Evolutionary conservation across 2,888 invertebrate genomes (phyloP).

Genomic region (Latrodectus hesperus): DNA sequence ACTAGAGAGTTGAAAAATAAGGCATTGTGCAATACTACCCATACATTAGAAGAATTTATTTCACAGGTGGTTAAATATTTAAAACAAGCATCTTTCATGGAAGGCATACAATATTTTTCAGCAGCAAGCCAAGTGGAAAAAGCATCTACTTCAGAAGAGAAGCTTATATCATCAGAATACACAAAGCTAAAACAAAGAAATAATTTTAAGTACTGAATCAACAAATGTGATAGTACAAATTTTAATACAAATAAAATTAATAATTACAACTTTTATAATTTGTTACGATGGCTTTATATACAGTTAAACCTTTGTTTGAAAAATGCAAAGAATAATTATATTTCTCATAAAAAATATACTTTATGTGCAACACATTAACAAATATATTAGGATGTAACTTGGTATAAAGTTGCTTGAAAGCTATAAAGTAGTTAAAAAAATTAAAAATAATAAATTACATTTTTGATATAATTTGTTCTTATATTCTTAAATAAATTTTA

Average conservation of each 20-base stretch:
- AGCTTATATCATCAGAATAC: constrained; percentile 6
- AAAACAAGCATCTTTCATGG: constrained; percentile 5
- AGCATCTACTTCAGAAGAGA: background rate
- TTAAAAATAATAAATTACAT: too few relatives aligned
- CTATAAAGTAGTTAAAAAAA: too few relatives aligned
- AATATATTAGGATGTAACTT: too few relatives aligned
- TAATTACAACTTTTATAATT: background rate
- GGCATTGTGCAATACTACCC: background rate
- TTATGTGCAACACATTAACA: too few relatives aligned
- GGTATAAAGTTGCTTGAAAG: too few relatives aligned
- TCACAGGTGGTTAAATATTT: background rate
- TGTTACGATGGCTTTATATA: background rate
- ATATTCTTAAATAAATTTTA: too few relatives aligned
- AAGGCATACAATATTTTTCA: constrained; percentile 25
- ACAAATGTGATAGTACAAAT: too few relatives aligned
- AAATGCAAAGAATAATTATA: too few relatives aligned
- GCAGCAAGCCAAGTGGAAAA: constrained; percentile 25
- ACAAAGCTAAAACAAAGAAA: constrained; percentile 20
- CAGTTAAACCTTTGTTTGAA: background rate
- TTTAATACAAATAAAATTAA: too few relatives aligned
- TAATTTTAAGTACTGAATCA: background rate
- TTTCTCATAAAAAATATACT: too few relatives aligned
- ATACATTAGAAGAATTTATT: background rate
- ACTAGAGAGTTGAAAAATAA: background rate
- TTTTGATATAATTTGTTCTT: too few relatives aligned